These are phyloP conservation scores for Nothocercus nigrocapillus DNA, from an alignment of 2,113 vertebrate genomes.

Conservation along the genomic window DNA sequence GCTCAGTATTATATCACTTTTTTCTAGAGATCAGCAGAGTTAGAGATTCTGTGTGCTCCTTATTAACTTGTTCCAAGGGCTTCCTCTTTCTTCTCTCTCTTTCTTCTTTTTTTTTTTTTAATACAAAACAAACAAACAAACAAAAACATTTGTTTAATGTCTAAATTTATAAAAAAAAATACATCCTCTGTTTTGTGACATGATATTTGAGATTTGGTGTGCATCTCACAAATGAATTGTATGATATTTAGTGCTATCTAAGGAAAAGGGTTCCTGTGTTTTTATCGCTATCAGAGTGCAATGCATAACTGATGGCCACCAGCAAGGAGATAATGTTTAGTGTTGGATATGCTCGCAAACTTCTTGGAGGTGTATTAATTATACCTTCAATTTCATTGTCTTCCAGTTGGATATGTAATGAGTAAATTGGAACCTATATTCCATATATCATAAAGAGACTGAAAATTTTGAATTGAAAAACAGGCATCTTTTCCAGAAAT, in stretches of 20 bases:
- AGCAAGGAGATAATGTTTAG: background rate
- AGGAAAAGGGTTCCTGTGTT: rapidly evolving
- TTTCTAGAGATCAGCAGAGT: background rate
- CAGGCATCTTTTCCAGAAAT: background rate
- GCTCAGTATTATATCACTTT: background rate
- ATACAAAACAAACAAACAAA: background rate
- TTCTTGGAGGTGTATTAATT: background rate
- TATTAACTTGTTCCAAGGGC: rapidly evolving
- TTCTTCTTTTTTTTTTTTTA: background rate
- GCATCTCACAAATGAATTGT: background rate
- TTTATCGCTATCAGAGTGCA: background rate
- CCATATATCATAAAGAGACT: background rate
- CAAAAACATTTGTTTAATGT: background rate
- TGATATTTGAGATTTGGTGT: background rate
- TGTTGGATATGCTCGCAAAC: background rate
- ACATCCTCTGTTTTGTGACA: background rate
- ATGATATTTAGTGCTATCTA: background rate
- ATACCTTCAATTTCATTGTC: background rate
- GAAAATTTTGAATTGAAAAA: background rate
- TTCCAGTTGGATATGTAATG: background rate
- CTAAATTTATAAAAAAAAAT: background rate
- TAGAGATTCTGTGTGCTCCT: background rate
- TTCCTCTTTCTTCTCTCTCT: background rate
- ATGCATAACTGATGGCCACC: background rate
- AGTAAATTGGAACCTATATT: background rate